These are phyloP conservation scores for Acipenser oxyrinchus DNA, from an alignment of 2,797 vertebrate genomes.

Conservation along the genomic window DNA sequence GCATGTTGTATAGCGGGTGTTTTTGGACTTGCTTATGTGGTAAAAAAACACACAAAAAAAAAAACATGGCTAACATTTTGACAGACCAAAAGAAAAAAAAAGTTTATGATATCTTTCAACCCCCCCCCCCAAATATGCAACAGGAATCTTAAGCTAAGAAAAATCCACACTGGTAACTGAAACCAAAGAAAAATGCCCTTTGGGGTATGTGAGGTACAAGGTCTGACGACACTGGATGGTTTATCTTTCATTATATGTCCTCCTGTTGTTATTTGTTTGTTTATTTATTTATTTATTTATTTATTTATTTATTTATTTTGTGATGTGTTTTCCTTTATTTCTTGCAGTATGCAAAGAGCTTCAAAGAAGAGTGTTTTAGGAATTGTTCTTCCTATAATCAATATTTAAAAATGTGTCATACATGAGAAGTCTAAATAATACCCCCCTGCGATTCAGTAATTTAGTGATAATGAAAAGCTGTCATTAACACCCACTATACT, in stretches of 20 bases:
- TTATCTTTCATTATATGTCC: background rate
- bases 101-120: background rate
- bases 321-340: too few species aligned
- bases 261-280: too few species aligned
- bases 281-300: too few species aligned
- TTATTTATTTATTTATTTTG: too few species aligned
- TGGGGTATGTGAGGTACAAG: background rate
- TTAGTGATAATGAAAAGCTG: conserved; percentile 32
- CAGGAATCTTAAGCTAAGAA: background rate
- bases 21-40: conserved; percentile 59
- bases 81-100: too few species aligned
- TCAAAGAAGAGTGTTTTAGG: too few species aligned
- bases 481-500: conserved; percentile 51
- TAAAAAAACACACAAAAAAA: conserved; percentile 30
- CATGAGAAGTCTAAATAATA: too few species aligned
- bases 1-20: conserved; percentile 63
- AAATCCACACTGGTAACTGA: background rate
- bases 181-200: background rate
- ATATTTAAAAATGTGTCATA: too few species aligned
- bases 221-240: background rate
- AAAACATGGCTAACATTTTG: too few species aligned
- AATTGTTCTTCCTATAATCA: too few species aligned
- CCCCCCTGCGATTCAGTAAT: too few species aligned
- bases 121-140: background rate
- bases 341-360: too few species aligned